A percentile compares a stretch with the other conserved stretches of the same genome.
phyloP scores from a whole-genome alignment of 2,113 vertebrate genomes.

The Melanostigma gelatinosum region DNA sequence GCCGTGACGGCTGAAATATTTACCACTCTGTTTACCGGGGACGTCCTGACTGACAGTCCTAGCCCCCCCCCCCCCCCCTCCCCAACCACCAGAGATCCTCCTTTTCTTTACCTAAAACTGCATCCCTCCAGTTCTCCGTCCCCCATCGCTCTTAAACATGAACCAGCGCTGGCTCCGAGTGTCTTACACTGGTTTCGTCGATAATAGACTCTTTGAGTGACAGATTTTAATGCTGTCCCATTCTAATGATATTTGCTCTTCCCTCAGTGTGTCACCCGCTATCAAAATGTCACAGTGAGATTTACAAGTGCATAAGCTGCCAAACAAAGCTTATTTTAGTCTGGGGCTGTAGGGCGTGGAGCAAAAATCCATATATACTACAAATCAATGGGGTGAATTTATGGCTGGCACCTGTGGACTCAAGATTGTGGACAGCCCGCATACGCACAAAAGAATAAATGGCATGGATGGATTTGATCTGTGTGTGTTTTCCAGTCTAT shows the following conservation, averaged over 20 bases:
- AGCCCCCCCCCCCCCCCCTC: not conserved
- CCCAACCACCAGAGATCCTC: not conserved
- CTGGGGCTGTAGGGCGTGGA: slow-evolving; percentile 42
- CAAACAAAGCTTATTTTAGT: slow-evolving; percentile 83
- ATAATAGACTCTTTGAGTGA: slow-evolving; percentile 78
- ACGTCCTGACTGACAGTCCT: slow-evolving; percentile 64
- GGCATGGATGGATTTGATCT: slow-evolving; percentile 34
- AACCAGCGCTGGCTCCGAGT: slow-evolving; percentile 28
- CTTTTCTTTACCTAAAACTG: slow-evolving; percentile 40
- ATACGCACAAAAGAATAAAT: slow-evolving; percentile 51
- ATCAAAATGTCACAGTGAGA: slow-evolving; percentile 85
- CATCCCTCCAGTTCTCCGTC: slow-evolving; percentile 15
- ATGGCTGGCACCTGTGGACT: slow-evolving; percentile 66
- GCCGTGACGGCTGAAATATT: slow-evolving; percentile 85
- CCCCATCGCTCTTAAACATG: not conserved
- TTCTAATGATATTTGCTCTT: slow-evolving; percentile 79
- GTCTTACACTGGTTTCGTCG: slow-evolving; percentile 42
- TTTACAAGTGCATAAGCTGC: slow-evolving; percentile 76
- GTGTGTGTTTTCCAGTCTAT: not conserved
- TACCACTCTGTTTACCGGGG: slow-evolving; percentile 80
- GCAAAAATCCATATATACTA: slow-evolving; percentile 76
- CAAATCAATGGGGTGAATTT: slow-evolving; percentile 78
- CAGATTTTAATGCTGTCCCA: slow-evolving; percentile 78
- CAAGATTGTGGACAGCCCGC: slow-evolving; percentile 48
- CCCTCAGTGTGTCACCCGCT: slow-evolving; percentile 65